These are phyloP conservation scores for Heliconius aoede DNA, from an alignment of 2,888 invertebrate genomes.

Conservation along the genomic window DNA sequence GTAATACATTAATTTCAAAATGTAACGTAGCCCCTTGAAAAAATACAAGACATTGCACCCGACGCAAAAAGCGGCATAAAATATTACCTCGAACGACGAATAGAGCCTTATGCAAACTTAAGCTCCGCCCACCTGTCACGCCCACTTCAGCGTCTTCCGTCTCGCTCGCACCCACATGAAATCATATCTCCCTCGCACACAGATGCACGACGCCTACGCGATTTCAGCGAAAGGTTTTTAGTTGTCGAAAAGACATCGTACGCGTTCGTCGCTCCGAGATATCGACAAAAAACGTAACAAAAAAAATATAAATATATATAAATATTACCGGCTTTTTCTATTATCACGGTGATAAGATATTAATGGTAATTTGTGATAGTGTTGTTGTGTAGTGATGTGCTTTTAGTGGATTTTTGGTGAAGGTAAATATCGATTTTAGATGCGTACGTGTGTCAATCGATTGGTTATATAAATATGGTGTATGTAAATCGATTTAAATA, in stretches of 20 bases:
- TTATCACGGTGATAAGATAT: conserved; percentile 54
- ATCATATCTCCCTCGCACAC: conserved; percentile 61
- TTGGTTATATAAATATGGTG: conserved; percentile 14
- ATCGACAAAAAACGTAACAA: conserved; percentile 56
- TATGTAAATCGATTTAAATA: conserved; percentile 25
- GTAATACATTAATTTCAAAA: conserved; percentile 39
- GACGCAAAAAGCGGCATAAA: conserved; percentile 71
- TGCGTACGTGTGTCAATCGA: conserved; percentile 7
- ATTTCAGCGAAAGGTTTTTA: conserved; percentile 77
- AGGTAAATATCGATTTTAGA: conserved; percentile 56
- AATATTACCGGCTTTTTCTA: conserved; percentile 53
- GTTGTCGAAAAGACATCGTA: conserved; percentile 73
- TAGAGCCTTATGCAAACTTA: conserved; percentile 75
- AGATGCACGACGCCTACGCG: conserved; percentile 73
- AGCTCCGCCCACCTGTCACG: conserved; percentile 69
- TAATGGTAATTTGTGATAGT: conserved; percentile 52
- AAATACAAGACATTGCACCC: conserved; percentile 78
- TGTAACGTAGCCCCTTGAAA: conserved; percentile 50
- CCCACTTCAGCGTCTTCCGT: conserved; percentile 60
- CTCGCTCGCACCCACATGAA: conserved; percentile 54
- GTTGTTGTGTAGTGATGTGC: conserved; percentile 61
- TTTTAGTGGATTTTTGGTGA: conserved; percentile 57
- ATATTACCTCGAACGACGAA: conserved; percentile 58
- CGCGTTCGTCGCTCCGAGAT: conserved; percentile 64
- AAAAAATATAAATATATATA: conserved; percentile 46